These are phyloP conservation scores for Andinoacara biseriatus DNA, from an alignment of 2,113 vertebrate genomes.

Conservation along the genomic window DNA sequence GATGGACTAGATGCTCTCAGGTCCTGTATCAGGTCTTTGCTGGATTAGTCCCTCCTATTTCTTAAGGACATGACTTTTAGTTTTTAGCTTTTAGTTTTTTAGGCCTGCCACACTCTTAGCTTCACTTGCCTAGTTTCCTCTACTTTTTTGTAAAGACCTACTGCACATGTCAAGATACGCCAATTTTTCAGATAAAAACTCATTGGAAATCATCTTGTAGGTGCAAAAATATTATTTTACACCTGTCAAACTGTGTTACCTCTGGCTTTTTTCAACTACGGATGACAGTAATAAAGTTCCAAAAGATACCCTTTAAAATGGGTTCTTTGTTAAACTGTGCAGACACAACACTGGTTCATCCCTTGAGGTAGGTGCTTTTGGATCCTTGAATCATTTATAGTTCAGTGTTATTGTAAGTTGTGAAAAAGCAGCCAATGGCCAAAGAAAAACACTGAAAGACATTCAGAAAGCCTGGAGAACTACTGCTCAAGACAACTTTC, in stretches of 20 bases:
- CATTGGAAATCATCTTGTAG: neutral
- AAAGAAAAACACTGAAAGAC: no score
- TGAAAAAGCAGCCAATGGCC: no score
- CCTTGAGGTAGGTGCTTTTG: neutral
- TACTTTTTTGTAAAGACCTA: no score
- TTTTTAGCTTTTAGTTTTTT: no score
- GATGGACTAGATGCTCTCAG: neutral
- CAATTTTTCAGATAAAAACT: neutral
- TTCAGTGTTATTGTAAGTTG: no score
- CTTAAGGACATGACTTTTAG: neutral
- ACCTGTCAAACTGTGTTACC: rapidly evolving
- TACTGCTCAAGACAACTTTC: no score
- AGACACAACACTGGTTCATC: neutral
- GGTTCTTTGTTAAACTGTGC: neutral
- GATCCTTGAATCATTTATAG: neutral
- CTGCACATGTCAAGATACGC: neutral
- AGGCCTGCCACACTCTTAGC: neutral
- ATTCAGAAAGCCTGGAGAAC: no score
- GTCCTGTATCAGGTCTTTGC: neutral
- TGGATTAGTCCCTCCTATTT: neutral
- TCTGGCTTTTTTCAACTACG: neutral
- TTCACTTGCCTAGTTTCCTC: no score
- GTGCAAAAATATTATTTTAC: neutral
- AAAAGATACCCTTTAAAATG: neutral
- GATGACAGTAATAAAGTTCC: neutral